Base-by-base conservation (phyloP, 2,113 vertebrate species). In the Poeciliopsis occidentalis region DNA sequence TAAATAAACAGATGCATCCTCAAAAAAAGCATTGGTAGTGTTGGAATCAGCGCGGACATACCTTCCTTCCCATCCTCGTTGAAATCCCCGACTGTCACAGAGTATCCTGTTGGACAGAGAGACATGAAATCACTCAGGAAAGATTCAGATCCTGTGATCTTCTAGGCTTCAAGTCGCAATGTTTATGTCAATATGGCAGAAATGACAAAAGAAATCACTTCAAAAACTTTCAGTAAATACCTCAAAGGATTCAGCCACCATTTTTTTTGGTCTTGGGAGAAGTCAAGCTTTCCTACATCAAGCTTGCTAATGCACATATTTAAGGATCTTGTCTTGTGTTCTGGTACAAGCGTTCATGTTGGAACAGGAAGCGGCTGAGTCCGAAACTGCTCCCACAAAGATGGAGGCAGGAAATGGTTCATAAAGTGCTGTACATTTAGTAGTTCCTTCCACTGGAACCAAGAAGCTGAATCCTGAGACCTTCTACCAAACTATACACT, bases 31-130 rank as follows among this genome's bases (percentile, higher is more conserved):
- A 19, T 57, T 54, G 7, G 51, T 24, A 54, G 6, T 54, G 51
- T 17, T 51, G 39, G 47, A 51, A 22, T 51, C 47, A 22, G 47
- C 19, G 4, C 8, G n/a, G 7, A 64, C 60, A 74, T 93, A 99
- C 98, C 98, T 75, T 99, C 97, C 6, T 94, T 82, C 13, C 94
- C 95, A 26, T 99, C 98, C 0, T 92, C 82, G 13, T 94, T 98
- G 91, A 99, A 98, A 89, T 99, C 98, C 72, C 96, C 97, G 0
- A 98, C 95, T 0, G 97, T 93, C 88, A 99, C 96, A 0, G 98
- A 99, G 89, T 99, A 99, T 71, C 98, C 98, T 99, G 90, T 51
- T 64, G 47, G 62, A 69, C 26, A 69, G 22, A 71, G 8, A 64
- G n/a, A 75, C 0, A 26, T 0, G 15, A 19, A 60, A 7, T 41